Conservation (phyloP, 2,888 invertebrate species). For the Agrilus cyanescens region DNA sequence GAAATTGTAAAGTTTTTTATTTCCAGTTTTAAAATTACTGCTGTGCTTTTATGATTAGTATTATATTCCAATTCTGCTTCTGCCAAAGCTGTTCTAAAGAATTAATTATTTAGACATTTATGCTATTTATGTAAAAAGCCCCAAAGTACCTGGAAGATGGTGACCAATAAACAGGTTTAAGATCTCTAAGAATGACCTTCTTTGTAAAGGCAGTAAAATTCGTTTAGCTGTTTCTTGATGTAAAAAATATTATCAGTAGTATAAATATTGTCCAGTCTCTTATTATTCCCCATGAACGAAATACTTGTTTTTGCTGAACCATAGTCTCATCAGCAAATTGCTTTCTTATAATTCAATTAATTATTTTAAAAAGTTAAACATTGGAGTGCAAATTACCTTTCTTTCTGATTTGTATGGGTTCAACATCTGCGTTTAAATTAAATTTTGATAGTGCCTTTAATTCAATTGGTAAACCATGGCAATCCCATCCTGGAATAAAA, state of each 20-base stretch:
- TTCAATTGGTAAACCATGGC: conserved; percentile 97
- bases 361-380: conserved; percentile 3
- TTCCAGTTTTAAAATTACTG: conserved; percentile 55
- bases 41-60: conserved; percentile 62
- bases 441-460: conserved; percentile 63
- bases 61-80: conserved; percentile 97
- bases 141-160: conserved; percentile 67
- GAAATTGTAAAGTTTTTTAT: conserved; percentile 36
- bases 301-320: conserved; percentile 55
- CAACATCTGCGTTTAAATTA: conserved; percentile 29
- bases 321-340: conserved; percentile 70
- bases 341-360: conserved; percentile 41
- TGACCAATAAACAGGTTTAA: conserved; percentile 97
- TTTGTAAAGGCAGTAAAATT: conserved; percentile 72
- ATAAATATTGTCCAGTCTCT: conserved; percentile 79
- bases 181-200: conserved; percentile 68
- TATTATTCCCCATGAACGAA: conserved; percentile 82
- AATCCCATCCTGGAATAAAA: conserved; percentile 96
- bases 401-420: conserved; percentile 40
- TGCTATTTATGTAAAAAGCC: not conserved
- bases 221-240: conserved; percentile 65
- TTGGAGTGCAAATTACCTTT: conserved; percentile 35
- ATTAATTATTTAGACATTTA: too few relatives aligned
- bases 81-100: conserved; percentile 91
- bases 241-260: conserved; percentile 66